phyloP scores from a whole-genome alignment of 2,113 vertebrate species.

The Xyrauchen texanus region DNA sequence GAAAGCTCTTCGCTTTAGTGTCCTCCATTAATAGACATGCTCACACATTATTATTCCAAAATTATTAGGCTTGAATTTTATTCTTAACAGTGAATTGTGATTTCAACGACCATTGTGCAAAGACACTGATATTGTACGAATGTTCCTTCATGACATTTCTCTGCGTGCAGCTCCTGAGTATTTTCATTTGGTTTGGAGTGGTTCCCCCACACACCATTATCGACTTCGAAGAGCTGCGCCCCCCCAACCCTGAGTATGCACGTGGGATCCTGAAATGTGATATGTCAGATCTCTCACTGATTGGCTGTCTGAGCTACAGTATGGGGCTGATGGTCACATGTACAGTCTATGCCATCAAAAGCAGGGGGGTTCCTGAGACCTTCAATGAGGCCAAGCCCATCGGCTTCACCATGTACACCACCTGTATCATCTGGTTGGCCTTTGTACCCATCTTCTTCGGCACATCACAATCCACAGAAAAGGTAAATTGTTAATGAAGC shows the following conservation, averaged over 20 bases:
- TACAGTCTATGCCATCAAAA: slow-evolving; percentile 88
- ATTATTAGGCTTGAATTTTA: too few relatives aligned
- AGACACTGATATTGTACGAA: not conserved
- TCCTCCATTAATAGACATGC: not conserved
- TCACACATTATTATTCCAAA: too few relatives aligned
- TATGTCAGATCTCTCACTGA: slow-evolving; percentile 86
- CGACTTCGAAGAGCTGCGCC: slow-evolving; percentile 87
- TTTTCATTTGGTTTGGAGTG: slow-evolving; percentile 83
- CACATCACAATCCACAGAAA: slow-evolving; percentile 84
- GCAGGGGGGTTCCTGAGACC: slow-evolving; percentile 85
- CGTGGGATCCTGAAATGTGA: slow-evolving; percentile 88
- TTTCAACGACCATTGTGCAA: too few relatives aligned
- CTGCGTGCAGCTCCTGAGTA: slow-evolving; percentile 70
- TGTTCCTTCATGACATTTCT: not conserved
- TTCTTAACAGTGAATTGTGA: too few relatives aligned
- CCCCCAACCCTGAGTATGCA: slow-evolving; percentile 83
- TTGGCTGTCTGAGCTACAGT: slow-evolving; percentile 86
- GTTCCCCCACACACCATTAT: slow-evolving; percentile 82
- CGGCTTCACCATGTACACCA: slow-evolving; percentile 89
- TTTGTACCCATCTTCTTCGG: slow-evolving; percentile 93
- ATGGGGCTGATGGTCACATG: slow-evolving; percentile 89
- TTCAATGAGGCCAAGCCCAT: slow-evolving; percentile 94
- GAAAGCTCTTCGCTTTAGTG: not conserved
- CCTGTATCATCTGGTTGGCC: slow-evolving; percentile 88
- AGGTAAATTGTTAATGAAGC: slow-evolving; percentile 67